Base-by-base conservation (phyloP, 1,140 invertebrate species). In the Drosophila pandora region DNA sequence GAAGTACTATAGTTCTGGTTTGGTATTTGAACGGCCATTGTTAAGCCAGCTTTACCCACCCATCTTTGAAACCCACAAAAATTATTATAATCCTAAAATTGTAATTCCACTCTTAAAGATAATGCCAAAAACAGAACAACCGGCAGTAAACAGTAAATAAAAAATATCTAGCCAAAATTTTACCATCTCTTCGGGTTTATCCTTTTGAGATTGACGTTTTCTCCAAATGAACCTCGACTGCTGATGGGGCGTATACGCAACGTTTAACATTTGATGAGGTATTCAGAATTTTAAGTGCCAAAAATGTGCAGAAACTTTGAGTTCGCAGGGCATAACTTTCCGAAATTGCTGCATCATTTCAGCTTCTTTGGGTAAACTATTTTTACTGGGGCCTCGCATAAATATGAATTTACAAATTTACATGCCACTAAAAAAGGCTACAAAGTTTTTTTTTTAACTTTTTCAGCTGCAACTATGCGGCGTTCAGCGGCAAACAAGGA, bases 351-450 rank as follows among this genome's bases (percentile, higher is more conserved):
- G 67, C 70, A 67, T 83, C 70, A 75, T 52, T 81, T 57, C 65
- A 62, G 67, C 62, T 73, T 62, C 67, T 62, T 64, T 74, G 58
- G 47, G 13, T 17, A 67, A 60, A 60, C 70, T 62, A 74, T 67
- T 65, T 76, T 32, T 6, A 41, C 41, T 13, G 17, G 59, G 28
- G 39, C 49, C 25, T 17, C 57, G 37, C 60, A 47, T 53, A 74
- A 75, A 64, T 74, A 65, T 63, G 58, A 57, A 76, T 52, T 58
- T 49, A 41, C 25, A 64, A 78, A 83, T 78, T 83, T 78, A 82
- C 79, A 82, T 83, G 74, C 47, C 79, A 83, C 77, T 81, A 78
- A 83, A 82, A 71, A 47, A 54, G n/a, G 57, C 62, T 63, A 78
- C 62, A 70, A 70, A 69, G 52, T 56, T 43, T 71, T 48, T 32